Base-by-base conservation (phyloP, 2,888 invertebrate genomes). In the Acronicta alni region DNA sequence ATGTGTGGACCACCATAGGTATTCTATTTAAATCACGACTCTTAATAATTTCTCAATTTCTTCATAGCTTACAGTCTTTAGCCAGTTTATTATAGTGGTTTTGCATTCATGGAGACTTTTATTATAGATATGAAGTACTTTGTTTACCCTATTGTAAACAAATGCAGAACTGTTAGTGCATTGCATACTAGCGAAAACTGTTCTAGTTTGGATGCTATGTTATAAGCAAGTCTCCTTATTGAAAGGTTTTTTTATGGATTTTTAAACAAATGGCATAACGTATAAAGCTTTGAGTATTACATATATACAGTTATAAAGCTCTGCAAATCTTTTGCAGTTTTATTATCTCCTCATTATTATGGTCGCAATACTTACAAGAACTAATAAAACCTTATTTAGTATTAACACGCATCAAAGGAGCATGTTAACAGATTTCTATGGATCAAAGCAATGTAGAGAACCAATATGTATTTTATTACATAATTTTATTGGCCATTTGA, bases 391-490 rank as follows among this genome's bases (percentile, higher is more conserved):
- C 30, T 10, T 42, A 46, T 26, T 26, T 35, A 45, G 42, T 18
- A 48, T 44, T 23, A 10, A 41, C 14, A 49, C n/a, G 7, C 17
- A 30, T 26, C 45, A 57, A 71, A 39, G 26, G 30, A 16, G 17
- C 38, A 41, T 58, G 53, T 39, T 52, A 44, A 71, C 41, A 52
- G 38, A 52, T 52, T 42, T 55, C 51, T 54, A 55, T 54, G 53
- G 44, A 55, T 45, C 32, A 55, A 48, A 30, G 41, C 42, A 37
- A 72, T 59, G 48, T 35, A 39, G 44, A 59, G 43, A 52, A 30
- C 14, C 49, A n/a, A 41, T 0, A 6, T n/a, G n/a, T 42, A 48
- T 45, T 58, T 71, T 66, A 66, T 71, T 41, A 37, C 44, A 32
- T 39, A 7, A 51, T 32, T 71, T 71, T 58, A 65, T 47, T 37